Percentiles rank a stretch among this genome's conserved stretches.
Evolutionary conservation across 2,113 vertebrate species (phyloP).

Genomic region (Lipotes vexillifer): DNA sequence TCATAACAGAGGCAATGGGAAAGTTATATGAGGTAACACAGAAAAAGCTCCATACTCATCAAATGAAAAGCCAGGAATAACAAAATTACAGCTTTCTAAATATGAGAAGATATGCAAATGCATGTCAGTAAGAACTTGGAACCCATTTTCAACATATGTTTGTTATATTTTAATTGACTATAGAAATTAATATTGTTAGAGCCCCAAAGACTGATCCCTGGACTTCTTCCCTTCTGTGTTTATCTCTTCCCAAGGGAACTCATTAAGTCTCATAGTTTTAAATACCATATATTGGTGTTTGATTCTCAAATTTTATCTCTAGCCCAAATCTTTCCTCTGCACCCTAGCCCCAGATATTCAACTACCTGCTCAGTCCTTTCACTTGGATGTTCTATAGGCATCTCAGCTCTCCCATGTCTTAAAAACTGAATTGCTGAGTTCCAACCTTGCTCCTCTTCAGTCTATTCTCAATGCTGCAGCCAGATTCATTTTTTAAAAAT

Average conservation of each 20-base stretch:
- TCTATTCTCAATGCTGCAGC: background rate
- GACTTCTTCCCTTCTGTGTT: background rate
- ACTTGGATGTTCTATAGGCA: background rate
- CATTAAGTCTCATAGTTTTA: slow-evolving; percentile 1
- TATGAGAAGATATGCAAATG: background rate
- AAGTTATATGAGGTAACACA: background rate
- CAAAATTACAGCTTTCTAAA: background rate
- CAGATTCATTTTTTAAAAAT: background rate
- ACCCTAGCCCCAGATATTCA: background rate
- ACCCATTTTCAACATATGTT: background rate
- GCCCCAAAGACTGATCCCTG: background rate
- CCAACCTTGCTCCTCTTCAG: background rate
- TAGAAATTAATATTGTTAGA: background rate
- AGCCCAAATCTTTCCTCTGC: background rate
- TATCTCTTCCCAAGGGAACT: background rate
- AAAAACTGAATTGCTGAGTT: slow-evolving; percentile 7
- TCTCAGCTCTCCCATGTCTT: background rate
- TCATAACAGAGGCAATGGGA: background rate
- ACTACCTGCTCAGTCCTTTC: background rate
- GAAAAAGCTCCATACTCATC: background rate
- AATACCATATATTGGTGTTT: background rate
- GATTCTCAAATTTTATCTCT: background rate
- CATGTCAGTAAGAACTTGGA: background rate
- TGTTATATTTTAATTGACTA: slow-evolving; percentile 13
- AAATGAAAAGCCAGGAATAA: slow-evolving; percentile 17